Evolutionary conservation across 2,888 invertebrate species (phyloP).

Genomic region (Ophioninae sp.): DNA sequence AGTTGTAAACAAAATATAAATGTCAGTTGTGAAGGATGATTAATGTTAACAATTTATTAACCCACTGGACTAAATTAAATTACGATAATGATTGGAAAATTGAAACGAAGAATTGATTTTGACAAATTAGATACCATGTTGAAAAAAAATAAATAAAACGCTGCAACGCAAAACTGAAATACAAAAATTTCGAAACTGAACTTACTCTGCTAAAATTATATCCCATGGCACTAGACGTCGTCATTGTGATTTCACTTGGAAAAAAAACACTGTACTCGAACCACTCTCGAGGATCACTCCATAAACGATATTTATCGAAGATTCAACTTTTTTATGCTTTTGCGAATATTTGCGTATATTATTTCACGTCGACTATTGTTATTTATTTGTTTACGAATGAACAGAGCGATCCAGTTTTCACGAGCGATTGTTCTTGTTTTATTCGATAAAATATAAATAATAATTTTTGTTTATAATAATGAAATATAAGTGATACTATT

Average conservation of each 20-base stretch:
- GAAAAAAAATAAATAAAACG: no score
- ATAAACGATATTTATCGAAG: neutral
- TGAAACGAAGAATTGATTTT: neutral
- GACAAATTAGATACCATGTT: no score
- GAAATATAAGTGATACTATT: no score
- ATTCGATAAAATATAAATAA: no score
- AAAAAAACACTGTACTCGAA: constrained; percentile 28
- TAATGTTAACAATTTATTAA: no score
- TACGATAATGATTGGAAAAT: neutral
- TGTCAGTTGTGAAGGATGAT: no score
- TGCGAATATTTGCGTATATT: neutral
- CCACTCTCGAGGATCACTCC: neutral
- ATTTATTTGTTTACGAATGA: neutral
- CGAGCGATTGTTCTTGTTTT: no score
- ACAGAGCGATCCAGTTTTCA: no score
- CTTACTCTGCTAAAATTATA: constrained; percentile 69
- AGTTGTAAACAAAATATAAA: no score
- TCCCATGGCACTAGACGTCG: constrained; percentile 61
- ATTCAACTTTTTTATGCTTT: neutral
- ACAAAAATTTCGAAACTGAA: constrained; percentile 42
- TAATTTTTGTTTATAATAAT: no score
- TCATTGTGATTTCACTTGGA: constrained; percentile 54
- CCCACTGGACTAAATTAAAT: no score
- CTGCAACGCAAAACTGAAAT: neutral
- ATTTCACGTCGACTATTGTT: neutral